Base-by-base conservation (phyloP, 2,113 vertebrate genomes). In the Herpailurus yagouaroundi region DNA sequence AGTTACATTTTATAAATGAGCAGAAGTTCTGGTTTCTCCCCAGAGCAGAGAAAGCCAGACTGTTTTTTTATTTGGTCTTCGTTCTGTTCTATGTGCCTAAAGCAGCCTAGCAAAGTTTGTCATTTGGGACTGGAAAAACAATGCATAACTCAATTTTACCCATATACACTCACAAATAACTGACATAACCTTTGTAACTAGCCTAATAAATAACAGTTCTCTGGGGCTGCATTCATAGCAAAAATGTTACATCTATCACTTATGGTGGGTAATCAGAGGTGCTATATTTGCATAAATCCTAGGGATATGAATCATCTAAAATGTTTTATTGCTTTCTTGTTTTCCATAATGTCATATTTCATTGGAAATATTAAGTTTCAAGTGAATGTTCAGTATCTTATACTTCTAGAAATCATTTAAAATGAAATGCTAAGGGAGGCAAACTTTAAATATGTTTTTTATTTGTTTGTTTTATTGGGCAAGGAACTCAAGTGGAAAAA, bases 221-320 rank as follows among this genome's bases (percentile, higher is more conserved):
- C 64, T 95, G 16, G 41, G 2, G 9, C 45, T 90, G 5, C 96
- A 91, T 97, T 89, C 11, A 18, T 1, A 52, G 93, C 55, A 96
- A 98, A 88, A 93, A 79, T 79, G 57, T 88, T 55, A 16, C 10
- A 92, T 64, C 52, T 97, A 57, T 73, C 89, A 82, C 7, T 85
- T 36, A 48, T 3, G 33, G 38, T 71, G 38, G 18, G 4, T 77
- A 95, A 87, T 93, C 89, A 95, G 77, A 97, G 60, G 57, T 45
- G 63, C 6, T 29, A 0, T 13, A 88, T 97, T 97, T 97, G 38
- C 33, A 84, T 89, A 91, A 89, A 74, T 90, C 84, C 90, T 74
- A 52, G 95, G 87, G 13, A 29, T 74, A 45, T 84, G 74, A 98
- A 77, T 97, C 76, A 9, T 60, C 13, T 73, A 97, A 95, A 92